Percentiles rank a stretch among this genome's conserved stretches.
Evolutionary conservation across 2,888 invertebrate species (phyloP).

Genomic region (Prosopocoilus inquinatus): DNA sequence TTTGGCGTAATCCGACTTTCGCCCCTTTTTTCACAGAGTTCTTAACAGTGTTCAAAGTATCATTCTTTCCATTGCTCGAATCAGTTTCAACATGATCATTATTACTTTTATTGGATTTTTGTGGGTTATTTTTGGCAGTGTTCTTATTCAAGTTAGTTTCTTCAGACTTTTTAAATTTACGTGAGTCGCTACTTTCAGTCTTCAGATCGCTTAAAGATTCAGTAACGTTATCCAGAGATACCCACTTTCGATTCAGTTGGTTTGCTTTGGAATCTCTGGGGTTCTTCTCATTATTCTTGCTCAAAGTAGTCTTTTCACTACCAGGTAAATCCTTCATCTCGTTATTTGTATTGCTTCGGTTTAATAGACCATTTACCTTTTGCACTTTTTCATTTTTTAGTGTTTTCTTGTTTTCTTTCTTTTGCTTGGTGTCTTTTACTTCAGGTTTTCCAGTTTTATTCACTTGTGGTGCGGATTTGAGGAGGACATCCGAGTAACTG

Average conservation of each 20-base stretch:
- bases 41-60: constrained; percentile 38
- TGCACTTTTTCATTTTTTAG: constrained; percentile 47
- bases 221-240: constrained; percentile 57
- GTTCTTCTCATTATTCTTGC: constrained; percentile 21
- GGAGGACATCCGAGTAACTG: constrained; percentile 79
- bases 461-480: constrained; percentile 60
- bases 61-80: constrained; percentile 37
- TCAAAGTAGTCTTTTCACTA: constrained; percentile 30
- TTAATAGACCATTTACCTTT: constrained; percentile 44
- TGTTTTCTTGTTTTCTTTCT: constrained; percentile 48
- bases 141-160: constrained; percentile 55
- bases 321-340: constrained; percentile 49
- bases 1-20: constrained; percentile 36
- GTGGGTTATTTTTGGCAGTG: constrained; percentile 52
- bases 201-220: constrained; percentile 50
- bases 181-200: constrained; percentile 42
- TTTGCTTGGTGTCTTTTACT: constrained; percentile 45
- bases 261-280: constrained; percentile 48
- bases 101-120: constrained; percentile 49
- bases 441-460: constrained; percentile 46
- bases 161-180: constrained; percentile 41
- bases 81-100: constrained; percentile 40
- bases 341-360: constrained; percentile 56
- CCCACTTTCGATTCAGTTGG: constrained; percentile 58
- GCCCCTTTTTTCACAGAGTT: constrained; percentile 41